phyloP scores from a whole-genome alignment of 1,140 invertebrate genomes.

The Contarinia nasturtii region DNA sequence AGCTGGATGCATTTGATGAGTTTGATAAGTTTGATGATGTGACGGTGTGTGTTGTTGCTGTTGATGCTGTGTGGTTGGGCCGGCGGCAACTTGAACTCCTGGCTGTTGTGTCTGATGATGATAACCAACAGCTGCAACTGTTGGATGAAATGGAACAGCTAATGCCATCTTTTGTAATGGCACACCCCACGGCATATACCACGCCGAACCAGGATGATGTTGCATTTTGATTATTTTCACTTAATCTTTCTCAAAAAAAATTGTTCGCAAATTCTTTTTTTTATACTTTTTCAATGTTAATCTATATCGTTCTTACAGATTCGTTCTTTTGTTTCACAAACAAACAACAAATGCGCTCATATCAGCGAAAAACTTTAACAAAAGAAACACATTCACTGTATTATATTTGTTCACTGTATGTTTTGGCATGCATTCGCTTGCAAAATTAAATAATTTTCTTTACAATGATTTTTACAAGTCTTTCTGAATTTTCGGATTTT shows the following conservation, averaged over 20 bases:
- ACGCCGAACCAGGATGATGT: constrained; percentile 28
- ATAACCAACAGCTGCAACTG: constrained; percentile 10
- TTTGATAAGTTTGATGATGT: neutral
- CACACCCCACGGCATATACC: constrained; percentile 32
- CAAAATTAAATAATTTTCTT: no score
- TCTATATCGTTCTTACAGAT: no score
- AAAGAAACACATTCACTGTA: no score
- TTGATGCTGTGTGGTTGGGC: constrained; percentile 3
- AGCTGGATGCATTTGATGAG: constrained; percentile 3
- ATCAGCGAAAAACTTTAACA: no score
- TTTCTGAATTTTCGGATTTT: no score
- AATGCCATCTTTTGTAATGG: constrained; percentile 29
- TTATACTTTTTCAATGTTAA: no score
- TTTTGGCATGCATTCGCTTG: no score
- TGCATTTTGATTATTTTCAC: constrained; percentile 17
- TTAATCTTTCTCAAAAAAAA: neutral
- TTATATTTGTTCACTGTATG: no score
- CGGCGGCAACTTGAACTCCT: constrained; percentile 6
- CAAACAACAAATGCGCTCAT: no score
- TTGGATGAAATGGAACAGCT: constrained; percentile 23
- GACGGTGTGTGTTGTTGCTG: constrained; percentile 1
- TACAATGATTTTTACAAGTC: no score
- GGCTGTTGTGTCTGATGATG: neutral
- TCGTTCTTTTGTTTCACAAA: no score
- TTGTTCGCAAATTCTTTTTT: neutral